These are phyloP conservation scores for Rhinatrema bivittatum DNA, from an alignment of 2,797 vertebrate species.

Conservation along the genomic window DNA sequence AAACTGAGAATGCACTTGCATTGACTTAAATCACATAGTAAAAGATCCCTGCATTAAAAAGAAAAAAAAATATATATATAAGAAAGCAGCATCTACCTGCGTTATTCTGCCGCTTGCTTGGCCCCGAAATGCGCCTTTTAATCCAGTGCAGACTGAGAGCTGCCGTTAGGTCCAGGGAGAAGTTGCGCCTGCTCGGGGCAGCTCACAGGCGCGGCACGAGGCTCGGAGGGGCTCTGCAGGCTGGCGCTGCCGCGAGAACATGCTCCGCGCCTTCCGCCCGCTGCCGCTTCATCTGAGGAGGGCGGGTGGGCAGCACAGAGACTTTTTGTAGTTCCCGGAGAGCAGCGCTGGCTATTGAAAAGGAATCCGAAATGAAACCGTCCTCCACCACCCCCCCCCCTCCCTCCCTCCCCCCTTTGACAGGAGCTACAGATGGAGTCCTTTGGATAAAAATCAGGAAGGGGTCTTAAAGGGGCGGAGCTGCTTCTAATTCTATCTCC, in stretches of 20 bases:
- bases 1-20: not conserved
- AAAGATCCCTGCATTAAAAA: constrained; percentile 1
- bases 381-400: constrained; percentile 13
- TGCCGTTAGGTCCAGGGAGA: constrained; percentile 25
- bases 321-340: constrained; percentile 21
- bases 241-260: constrained; percentile 20
- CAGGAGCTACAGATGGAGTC: constrained; percentile 39
- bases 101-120: not conserved
- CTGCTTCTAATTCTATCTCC: constrained; percentile 20
- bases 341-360: constrained; percentile 13
- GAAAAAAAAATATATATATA: no score
- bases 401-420: constrained; percentile 14
- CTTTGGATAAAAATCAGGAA: constrained; percentile 32
- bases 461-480: constrained; percentile 28
- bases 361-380: constrained; percentile 6
- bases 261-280: constrained; percentile 6
- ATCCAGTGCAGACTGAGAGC: constrained; percentile 24
- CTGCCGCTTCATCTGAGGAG: constrained; percentile 5
- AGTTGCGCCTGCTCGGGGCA: constrained; percentile 40
- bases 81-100: constrained; percentile 3
- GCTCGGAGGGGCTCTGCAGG: constrained; percentile 11
- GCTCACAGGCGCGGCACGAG: constrained; percentile 12
- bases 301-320: constrained; percentile 1
- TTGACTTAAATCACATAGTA: constrained; percentile 1
- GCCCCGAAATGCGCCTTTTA: constrained; percentile 18